Conservation (phyloP, 1,140 invertebrate species). For the Caenorhabditis tropicalis region DNA sequence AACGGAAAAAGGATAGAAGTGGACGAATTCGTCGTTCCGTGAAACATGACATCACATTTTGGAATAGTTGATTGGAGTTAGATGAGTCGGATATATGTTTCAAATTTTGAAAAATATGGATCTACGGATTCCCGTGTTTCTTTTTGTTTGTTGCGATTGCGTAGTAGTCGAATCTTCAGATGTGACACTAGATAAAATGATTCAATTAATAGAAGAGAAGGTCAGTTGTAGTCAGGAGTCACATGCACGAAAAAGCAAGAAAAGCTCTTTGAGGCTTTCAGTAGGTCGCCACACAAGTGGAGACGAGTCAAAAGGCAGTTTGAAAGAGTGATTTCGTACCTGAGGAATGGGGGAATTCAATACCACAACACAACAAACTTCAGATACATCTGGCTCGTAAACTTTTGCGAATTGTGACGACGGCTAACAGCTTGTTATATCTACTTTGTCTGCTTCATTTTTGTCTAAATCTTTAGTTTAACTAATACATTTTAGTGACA, state of each 20-base stretch:
- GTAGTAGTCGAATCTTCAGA: conserved; percentile 4
- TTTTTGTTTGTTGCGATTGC: neutral
- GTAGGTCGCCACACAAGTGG: neutral
- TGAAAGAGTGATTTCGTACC: conserved; percentile 1
- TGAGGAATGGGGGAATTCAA: conserved; percentile 36
- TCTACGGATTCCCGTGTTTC: neutral
- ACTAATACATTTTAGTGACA: too few species aligned
- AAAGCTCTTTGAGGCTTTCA: conserved; percentile 6
- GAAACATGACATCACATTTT: conserved; percentile 35
- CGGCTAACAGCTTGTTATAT: conserved; percentile 17
- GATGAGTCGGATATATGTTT: neutral
- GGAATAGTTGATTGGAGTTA: neutral
- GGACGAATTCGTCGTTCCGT: conserved; percentile 28
- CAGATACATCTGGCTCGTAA: conserved; percentile 31
- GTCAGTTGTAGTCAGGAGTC: neutral
- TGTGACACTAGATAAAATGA: conserved; percentile 39
- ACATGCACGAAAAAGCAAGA: neutral
- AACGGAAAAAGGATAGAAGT: neutral
- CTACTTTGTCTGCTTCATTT: neutral
- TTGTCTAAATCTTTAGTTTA: too few species aligned
- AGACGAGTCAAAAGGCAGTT: neutral
- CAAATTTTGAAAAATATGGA: neutral
- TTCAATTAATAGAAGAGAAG: conserved; percentile 2
- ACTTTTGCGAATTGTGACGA: neutral
- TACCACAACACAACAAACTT: neutral